Evolutionary conservation across 2,888 invertebrate genomes (phyloP), one percentile per base, ranked within the genome.

Genomic region (Leptopterna dolabrata): DNA sequence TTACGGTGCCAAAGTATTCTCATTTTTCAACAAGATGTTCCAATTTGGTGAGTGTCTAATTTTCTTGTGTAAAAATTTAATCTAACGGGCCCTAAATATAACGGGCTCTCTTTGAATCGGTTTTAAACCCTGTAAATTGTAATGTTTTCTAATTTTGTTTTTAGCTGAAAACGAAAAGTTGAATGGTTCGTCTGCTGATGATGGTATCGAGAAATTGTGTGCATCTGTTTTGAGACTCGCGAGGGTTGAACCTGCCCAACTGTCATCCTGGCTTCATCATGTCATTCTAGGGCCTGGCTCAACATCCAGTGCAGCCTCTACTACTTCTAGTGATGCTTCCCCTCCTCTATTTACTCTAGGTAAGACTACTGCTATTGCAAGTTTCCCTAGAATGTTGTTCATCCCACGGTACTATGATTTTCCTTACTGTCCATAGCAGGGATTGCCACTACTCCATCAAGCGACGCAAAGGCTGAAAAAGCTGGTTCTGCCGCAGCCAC

Each of bases 1-100:
- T n/a, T 96, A 96, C 91, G 94, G 95, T 19, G 95, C 95, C 30
- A 93, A 95, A 90, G 95, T 97, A 70, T 93, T 98, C 88, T 96
- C 95, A 90, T 96, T 96, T 91, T 95, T 96, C 91, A 96, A 95
- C 90, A 95, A 94, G 91, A 92, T 96, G 3, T 95, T 95, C 90
- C 94, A 91, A 82, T 90, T 92, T 71, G 91, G 92, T 93, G 90
- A 91, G 91, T 90, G 13, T 14, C 6, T 36, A 7, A 7, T 63
- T 63, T 63, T 51, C 16, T 51, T 51, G 1, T 14, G 24, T 43
- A 86, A n/a, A n/a, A n/a, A n/a, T n/a, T n/a, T n/a, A n/a, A n/a
- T n/a, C n/a, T n/a, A n/a, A n/a, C n/a, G n/a, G n/a, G n/a, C n/a
- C n/a, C n/a, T n/a, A n/a, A n/a, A n/a, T n/a, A n/a, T n/a, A n/a